These are phyloP conservation scores for Hyles vespertilio DNA, from an alignment of 1,140 invertebrate species.

Conservation along the genomic window DNA sequence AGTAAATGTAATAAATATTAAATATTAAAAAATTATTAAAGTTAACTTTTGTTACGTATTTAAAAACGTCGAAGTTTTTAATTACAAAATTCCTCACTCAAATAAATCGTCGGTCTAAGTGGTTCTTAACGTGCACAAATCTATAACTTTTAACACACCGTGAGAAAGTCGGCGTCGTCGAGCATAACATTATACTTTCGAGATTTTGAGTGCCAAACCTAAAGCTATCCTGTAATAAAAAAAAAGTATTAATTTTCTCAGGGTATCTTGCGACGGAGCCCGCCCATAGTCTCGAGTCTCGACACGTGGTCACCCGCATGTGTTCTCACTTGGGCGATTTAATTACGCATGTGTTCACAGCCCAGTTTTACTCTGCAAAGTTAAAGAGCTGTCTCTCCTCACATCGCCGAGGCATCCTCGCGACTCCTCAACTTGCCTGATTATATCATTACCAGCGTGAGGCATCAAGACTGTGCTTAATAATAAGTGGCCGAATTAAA, in stretches of 20 bases:
- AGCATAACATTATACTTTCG: neutral
- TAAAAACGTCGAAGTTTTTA: too few species aligned
- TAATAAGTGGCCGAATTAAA: constrained; percentile 7
- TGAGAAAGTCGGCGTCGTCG: constrained; percentile 1
- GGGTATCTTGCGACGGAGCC: constrained; percentile 17
- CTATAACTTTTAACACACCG: neutral
- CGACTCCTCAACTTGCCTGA: constrained; percentile 5
- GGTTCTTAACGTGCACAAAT: neutral
- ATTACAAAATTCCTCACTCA: too few species aligned
- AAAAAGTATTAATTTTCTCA: constrained; percentile 28
- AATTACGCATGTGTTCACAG: constrained; percentile 32
- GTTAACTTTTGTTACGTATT: too few species aligned
- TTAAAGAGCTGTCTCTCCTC: neutral
- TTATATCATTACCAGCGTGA: constrained; percentile 12
- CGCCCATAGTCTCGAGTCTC: constrained; percentile 21
- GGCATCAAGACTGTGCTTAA: constrained; percentile 25
- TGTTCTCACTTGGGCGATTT: constrained; percentile 35
- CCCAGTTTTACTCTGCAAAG: neutral
- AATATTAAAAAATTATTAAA: too few species aligned
- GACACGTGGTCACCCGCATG: constrained; percentile 64
- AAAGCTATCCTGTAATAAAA: constrained; percentile 20
- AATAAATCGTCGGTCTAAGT: too few species aligned
- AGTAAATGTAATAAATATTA: too few species aligned
- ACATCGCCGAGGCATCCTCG: neutral
- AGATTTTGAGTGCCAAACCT: constrained; percentile 11